phyloP scores from a whole-genome alignment of 2,888 invertebrate species.

The Tryphoninae sp. region DNA sequence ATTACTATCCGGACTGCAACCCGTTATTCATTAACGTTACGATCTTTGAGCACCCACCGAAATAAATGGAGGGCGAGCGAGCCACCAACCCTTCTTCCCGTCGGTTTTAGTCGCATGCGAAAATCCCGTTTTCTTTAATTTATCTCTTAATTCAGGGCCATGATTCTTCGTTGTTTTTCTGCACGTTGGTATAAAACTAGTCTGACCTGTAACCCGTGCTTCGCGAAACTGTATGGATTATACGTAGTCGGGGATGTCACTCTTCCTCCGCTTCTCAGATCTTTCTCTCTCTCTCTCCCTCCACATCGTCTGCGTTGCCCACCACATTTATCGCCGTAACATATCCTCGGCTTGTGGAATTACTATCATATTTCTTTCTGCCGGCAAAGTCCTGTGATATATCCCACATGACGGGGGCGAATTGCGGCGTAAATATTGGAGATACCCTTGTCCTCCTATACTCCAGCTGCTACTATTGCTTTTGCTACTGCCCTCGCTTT shows the following conservation, averaged over 20 bases:
- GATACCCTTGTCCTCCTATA: slow-evolving; percentile 55
- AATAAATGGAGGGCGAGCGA: not conserved
- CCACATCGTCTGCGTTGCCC: slow-evolving; percentile 41
- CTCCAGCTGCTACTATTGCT: not conserved
- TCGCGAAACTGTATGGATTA: slow-evolving; percentile 7
- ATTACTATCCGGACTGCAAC: slow-evolving; percentile 63
- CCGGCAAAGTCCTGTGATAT: slow-evolving; percentile 59
- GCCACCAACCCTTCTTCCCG: slow-evolving; percentile 1
- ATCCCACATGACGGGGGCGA: slow-evolving; percentile 66
- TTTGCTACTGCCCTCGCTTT: slow-evolving; percentile 11
- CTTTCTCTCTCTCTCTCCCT: slow-evolving; percentile 1
- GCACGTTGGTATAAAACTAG: not conserved
- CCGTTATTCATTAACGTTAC: slow-evolving; percentile 69
- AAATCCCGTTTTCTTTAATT: not conserved
- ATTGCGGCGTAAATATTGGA: slow-evolving; percentile 75
- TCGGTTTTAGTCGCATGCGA: not conserved
- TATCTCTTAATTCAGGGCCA: slow-evolving; percentile 1
- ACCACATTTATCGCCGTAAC: slow-evolving; percentile 33
- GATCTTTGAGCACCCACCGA: slow-evolving; percentile 54
- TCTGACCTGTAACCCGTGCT: slow-evolving; percentile 14
- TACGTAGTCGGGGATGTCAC: slow-evolving; percentile 8
- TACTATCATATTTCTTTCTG: slow-evolving; percentile 65
- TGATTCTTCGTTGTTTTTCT: slow-evolving; percentile 9
- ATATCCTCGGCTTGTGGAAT: slow-evolving; percentile 49
- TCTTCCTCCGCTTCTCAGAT: not conserved